Conservation (phyloP, 2,888 invertebrate species). For the Dynastes grantii region DNA sequence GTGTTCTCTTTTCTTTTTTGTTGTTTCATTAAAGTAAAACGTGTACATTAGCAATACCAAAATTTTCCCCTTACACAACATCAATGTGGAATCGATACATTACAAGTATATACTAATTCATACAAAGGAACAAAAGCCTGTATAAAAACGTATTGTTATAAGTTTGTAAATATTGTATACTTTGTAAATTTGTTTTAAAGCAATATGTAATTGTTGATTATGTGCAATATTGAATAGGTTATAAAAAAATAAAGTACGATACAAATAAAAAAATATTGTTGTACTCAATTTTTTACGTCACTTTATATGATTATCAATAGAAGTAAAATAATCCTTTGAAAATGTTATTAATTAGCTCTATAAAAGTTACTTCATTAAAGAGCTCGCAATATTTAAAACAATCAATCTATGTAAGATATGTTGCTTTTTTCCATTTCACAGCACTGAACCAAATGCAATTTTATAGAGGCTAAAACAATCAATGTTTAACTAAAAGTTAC, state of each 20-base stretch:
- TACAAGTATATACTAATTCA: neutral
- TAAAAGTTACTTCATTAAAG: too few species aligned
- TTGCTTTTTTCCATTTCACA: too few species aligned
- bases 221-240: conserved; percentile 51
- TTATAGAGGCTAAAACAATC: too few species aligned
- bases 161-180: conserved; percentile 53
- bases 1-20: conserved; percentile 17
- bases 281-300: neutral
- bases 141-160: conserved; percentile 47
- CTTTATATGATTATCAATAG: too few species aligned
- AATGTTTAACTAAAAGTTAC: too few species aligned
- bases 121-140: neutral
- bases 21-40: conserved; percentile 26
- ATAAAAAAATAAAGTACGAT: conserved; percentile 39
- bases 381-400: too few species aligned
- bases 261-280: conserved; percentile 23
- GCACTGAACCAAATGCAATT: too few species aligned
- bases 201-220: conserved; percentile 48
- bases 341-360: too few species aligned
- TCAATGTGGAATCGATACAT: conserved; percentile 32
- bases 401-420: too few species aligned
- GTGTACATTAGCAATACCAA: conserved; percentile 44
- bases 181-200: conserved; percentile 51
- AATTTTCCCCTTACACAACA: conserved; percentile 10
- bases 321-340: too few species aligned